A percentile compares a stretch with the other conserved stretches of the same genome.
Conservation (phyloP, 2,113 vertebrate species). For the Ciconia stormi region DNA sequence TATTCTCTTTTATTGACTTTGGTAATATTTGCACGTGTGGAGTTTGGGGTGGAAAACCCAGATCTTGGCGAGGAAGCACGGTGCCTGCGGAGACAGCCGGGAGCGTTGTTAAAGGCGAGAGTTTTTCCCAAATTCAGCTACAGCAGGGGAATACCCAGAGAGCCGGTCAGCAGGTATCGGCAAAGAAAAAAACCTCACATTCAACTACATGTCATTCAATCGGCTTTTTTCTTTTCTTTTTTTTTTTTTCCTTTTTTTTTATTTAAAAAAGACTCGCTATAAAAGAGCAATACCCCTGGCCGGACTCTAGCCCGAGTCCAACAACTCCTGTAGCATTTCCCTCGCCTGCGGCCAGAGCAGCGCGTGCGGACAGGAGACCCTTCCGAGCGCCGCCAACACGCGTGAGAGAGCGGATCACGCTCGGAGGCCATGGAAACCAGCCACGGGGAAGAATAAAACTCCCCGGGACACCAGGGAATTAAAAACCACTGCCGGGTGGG, state of each 20-base stretch:
- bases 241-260: background rate
- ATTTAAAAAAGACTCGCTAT: background rate
- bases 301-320: background rate
- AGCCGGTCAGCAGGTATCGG: background rate
- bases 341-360: background rate
- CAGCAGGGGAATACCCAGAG: background rate
- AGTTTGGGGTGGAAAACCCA: background rate
- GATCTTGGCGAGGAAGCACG: background rate
- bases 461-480: background rate
- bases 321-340: background rate
- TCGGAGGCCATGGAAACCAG: background rate
- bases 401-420: background rate
- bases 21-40: background rate
- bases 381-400: background rate
- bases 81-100: background rate
- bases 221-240: background rate
- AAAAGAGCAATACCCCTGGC: background rate
- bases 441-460: background rate
- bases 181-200: background rate
- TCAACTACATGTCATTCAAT: background rate
- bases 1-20: slow-evolving; percentile 19
- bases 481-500: background rate
- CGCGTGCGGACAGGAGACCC: background rate
- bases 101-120: background rate
- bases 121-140: background rate